Evolutionary conservation across 1,140 invertebrate species (phyloP), one percentile per base, ranked within the genome.

Genomic region (Dryas iulia): DNA sequence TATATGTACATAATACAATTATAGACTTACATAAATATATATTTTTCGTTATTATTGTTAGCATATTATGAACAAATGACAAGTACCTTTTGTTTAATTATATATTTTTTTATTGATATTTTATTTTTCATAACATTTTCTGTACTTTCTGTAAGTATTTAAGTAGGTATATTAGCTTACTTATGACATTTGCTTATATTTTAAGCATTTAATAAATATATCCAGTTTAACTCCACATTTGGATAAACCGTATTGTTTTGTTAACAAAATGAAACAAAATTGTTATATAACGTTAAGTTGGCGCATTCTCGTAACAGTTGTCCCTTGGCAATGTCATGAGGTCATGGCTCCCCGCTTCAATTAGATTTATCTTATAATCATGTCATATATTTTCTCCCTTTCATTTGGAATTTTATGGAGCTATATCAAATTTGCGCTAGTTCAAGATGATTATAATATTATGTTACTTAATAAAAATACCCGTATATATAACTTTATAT

Each of bases 321-420:
- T 64, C 60, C 67, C 61, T 69, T 59, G 39, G 21, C 67, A 69
- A 64, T 68, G 56, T 69, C 67, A 69, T 39, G 67, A 59, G 58
- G 59, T 59, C 61, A 59, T 59, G 35, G 61, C 67, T 53, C 60
- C 56, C 60, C 56, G 39, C 39, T 69, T 69, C 35, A 64, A 69
- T 69, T 64, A 63, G 67, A 64, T 69, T 69, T 31, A 30, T 63
- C 60, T 63, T 59, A 53, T 59, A n/a, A 59, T 26, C 39, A 14
- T 53, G 30, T 24, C 23, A 30, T 18, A 39, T 47, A 47, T 47
- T 21, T 47, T 47, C 8, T 12, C 18, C 39, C 39, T 47, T 47
- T 47, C 39, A 47, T 21, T 7, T 47, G 6, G 8, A 47, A 47
- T 10, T 47, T 21, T 47, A 47, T 10, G 3, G 1, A 7, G 39